These are phyloP conservation scores for Hydraecia micacea DNA, from an alignment of 2,888 invertebrate species.

Conservation along the genomic window DNA sequence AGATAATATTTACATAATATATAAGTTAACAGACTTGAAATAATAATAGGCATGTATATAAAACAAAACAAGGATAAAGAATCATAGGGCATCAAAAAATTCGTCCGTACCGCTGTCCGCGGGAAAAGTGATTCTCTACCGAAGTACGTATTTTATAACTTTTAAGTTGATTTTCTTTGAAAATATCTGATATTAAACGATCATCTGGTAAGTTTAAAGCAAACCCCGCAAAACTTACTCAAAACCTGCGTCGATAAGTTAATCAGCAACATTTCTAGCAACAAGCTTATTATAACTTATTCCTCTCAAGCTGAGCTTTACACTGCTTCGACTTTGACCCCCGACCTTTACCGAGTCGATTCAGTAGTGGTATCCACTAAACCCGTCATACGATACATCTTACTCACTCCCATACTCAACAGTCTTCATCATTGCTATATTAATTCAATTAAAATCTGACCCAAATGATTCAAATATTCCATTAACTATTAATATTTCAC, in stretches of 20 bases:
- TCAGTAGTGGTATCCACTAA: conserved; percentile 31
- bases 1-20: too few relatives aligned
- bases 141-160: neutral
- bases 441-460: conserved; percentile 64
- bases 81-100: too few relatives aligned
- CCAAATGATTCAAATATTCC: conserved; percentile 62
- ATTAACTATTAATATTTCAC: conserved; percentile 71
- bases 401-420: conserved; percentile 26
- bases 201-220: neutral
- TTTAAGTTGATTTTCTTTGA: too few relatives aligned
- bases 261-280: neutral
- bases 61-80: too few relatives aligned
- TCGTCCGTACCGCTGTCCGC: too few relatives aligned
- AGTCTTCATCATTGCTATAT: conserved; percentile 47
- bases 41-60: too few relatives aligned
- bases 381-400: conserved; percentile 56
- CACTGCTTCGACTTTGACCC: conserved; percentile 19
- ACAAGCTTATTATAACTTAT: conserved; percentile 7
- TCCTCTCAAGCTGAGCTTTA: neutral
- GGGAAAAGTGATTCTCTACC: too few relatives aligned
- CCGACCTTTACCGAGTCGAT: conserved; percentile 16
- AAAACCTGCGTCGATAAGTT: neutral
- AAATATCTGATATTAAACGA: neutral
- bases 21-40: too few relatives aligned
- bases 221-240: neutral